Evolutionary conservation across 2,797 vertebrate species (phyloP).

Genomic region (Sparus aurata): DNA sequence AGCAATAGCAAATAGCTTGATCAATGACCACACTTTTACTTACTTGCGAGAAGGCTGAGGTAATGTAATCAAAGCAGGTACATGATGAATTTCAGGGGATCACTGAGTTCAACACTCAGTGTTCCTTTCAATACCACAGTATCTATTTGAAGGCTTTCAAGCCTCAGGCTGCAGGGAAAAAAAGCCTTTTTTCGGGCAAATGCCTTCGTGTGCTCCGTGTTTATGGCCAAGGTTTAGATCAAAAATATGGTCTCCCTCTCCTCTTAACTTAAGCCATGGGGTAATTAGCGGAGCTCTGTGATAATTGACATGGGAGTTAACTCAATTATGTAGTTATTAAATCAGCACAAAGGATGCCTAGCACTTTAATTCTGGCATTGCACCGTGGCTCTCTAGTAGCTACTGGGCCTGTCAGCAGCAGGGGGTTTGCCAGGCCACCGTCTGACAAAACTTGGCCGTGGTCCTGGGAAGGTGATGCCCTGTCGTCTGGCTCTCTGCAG

Average conservation of each 20-base stretch:
- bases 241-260: conserved; percentile 62
- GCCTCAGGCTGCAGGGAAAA: conserved; percentile 14
- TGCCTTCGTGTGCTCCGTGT: conserved; percentile 54
- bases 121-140: conserved; percentile 50
- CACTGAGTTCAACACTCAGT: conserved; percentile 31
- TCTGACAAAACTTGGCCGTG: conserved; percentile 68
- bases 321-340: conserved; percentile 82
- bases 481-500: conserved; percentile 47
- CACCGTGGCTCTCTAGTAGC: conserved; percentile 48
- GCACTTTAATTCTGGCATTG: conserved; percentile 73
- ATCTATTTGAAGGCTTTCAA: conserved; percentile 51
- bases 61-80: conserved; percentile 45
- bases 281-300: conserved; percentile 79
- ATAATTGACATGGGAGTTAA: conserved; percentile 79
- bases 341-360: conserved; percentile 75
- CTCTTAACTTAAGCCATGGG: conserved; percentile 59
- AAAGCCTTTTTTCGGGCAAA: conserved; percentile 27
- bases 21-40: conserved; percentile 22
- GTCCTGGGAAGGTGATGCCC: conserved; percentile 74
- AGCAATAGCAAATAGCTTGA: conserved; percentile 6
- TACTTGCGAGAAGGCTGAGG: conserved; percentile 20
- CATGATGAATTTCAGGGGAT: conserved; percentile 47
- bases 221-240: conserved; percentile 55
- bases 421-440: conserved; percentile 60
- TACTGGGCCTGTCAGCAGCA: conserved; percentile 66